phyloP scores from a whole-genome alignment of 2,888 invertebrate genomes.

The Drosophila borealis region DNA sequence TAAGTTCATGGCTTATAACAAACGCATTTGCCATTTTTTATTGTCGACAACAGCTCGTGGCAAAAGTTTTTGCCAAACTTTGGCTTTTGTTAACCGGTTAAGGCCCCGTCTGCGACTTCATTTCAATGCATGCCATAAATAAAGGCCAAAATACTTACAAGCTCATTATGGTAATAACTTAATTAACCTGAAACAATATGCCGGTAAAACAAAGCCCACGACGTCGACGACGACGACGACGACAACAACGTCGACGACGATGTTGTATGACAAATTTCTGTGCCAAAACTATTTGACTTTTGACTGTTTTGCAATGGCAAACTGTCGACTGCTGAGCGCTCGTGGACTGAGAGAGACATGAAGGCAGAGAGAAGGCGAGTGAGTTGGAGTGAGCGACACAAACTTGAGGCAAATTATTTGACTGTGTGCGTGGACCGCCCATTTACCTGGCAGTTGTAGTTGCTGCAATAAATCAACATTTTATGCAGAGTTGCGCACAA shows the following conservation, averaged over 20 bases:
- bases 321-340: conserved; percentile 10
- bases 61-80: conserved; percentile 52
- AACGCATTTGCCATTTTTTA: conserved; percentile 55
- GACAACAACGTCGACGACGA: conserved; percentile 38
- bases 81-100: conserved; percentile 44
- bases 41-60: conserved; percentile 41
- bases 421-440: conserved; percentile 36
- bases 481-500: conserved; percentile 82
- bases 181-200: conserved; percentile 81
- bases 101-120: conserved; percentile 15
- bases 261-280: conserved; percentile 81
- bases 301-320: conserved; percentile 60
- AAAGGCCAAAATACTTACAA: conserved; percentile 72
- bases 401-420: conserved; percentile 48
- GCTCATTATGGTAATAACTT: conserved; percentile 81
- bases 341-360: background rate
- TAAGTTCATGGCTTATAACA: conserved; percentile 60
- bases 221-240: conserved; percentile 28
- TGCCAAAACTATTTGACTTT: conserved; percentile 83
- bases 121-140: conserved; percentile 71
- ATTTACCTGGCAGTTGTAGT: conserved; percentile 47
- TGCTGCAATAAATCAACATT: conserved; percentile 82
- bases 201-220: conserved; percentile 49
- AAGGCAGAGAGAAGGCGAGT: no score
- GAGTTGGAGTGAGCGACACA: background rate